Percentiles rank a stretch among this genome's conserved stretches.
Conservation (phyloP, 2,888 invertebrate genomes). For the Cryptocheilus praepositus region DNA sequence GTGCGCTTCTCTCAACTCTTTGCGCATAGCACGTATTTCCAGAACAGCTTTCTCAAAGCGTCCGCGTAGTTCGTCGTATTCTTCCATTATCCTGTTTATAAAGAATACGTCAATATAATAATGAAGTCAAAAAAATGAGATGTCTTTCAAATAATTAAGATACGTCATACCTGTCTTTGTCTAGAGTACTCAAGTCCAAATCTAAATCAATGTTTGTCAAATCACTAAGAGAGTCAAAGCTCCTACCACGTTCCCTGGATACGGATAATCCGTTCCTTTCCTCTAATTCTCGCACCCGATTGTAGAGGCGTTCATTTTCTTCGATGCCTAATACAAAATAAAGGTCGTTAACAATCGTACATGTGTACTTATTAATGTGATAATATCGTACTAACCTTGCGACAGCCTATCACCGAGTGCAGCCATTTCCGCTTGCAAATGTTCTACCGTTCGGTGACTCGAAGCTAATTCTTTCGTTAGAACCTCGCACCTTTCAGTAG, state of each 20-base stretch:
- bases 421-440: slow-evolving; percentile 82
- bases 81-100: slow-evolving; percentile 81
- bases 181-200: slow-evolving; percentile 83
- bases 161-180: slow-evolving; percentile 78
- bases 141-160: neutral
- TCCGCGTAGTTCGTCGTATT: slow-evolving; percentile 85
- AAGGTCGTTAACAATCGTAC: neutral
- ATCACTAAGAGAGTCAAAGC: slow-evolving; percentile 87
- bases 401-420: slow-evolving; percentile 81
- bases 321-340: slow-evolving; percentile 77
- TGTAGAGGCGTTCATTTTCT: slow-evolving; percentile 86
- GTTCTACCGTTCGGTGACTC: slow-evolving; percentile 81
- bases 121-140: neutral
- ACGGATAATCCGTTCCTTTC: slow-evolving; percentile 77
- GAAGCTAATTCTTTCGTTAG: slow-evolving; percentile 81
- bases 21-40: slow-evolving; percentile 89
- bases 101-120: neutral
- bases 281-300: slow-evolving; percentile 84
- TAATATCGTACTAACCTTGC: slow-evolving; percentile 73
- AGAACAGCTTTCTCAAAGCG: slow-evolving; percentile 89
- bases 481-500: slow-evolving; percentile 81
- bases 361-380: neutral
- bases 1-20: slow-evolving; percentile 87
- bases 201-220: slow-evolving; percentile 87
- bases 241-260: slow-evolving; percentile 79